Percentiles rank a stretch among this genome's conserved stretches.
phyloP scores from a whole-genome alignment of 2,113 vertebrate species.

The Cyphomyrus plagiostoma region DNA sequence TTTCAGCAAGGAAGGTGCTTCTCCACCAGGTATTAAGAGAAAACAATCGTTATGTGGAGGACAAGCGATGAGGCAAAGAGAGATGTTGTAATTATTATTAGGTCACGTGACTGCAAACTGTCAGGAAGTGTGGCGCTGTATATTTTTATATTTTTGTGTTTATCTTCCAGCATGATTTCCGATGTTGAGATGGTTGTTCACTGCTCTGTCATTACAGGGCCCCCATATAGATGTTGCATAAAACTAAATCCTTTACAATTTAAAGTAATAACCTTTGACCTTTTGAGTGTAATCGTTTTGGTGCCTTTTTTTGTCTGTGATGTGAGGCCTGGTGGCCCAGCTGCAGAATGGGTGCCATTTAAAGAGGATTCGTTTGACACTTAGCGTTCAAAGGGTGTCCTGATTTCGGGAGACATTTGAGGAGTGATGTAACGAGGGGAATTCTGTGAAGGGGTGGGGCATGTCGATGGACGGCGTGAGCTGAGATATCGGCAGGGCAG shows the following conservation, averaged over 20 bases:
- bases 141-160: neutral
- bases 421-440: neutral
- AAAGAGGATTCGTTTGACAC: no score
- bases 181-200: neutral
- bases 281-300: neutral
- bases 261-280: neutral
- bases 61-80: conserved; percentile 19
- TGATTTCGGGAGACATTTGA: neutral
- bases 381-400: neutral
- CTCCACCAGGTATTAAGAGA: conserved; percentile 42
- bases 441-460: neutral
- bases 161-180: conserved; percentile 18
- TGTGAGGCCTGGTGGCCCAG: neutral
- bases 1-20: conserved; percentile 49
- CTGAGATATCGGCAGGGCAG: neutral
- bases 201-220: neutral
- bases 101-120: conserved; percentile 13
- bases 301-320: neutral
- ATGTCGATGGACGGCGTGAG: neutral
- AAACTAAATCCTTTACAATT: neutral
- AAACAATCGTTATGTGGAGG: conserved; percentile 38
- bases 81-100: conserved; percentile 38
- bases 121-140: neutral
- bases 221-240: neutral
- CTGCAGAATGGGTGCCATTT: neutral